Conservation (phyloP, 2,888 invertebrate genomes). For the Lucinisca nassula region DNA sequence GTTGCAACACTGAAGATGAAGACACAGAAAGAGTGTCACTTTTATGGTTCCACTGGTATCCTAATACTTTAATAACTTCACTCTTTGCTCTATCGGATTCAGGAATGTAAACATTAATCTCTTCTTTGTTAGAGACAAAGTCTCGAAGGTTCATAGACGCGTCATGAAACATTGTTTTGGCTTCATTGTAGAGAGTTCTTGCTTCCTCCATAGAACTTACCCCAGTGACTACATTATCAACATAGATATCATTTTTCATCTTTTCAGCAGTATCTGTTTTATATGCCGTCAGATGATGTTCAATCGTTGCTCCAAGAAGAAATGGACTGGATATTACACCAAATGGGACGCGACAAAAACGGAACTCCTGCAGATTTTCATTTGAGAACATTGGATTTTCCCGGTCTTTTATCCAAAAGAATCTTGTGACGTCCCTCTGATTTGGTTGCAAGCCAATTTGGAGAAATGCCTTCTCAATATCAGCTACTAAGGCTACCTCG, state of each 20-base stretch:
- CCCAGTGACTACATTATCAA: neutral
- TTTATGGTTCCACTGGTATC: slow-evolving; percentile 23
- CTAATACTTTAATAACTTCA: slow-evolving; percentile 1
- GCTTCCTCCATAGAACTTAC: neutral
- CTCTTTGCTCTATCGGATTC: neutral
- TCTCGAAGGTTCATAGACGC: slow-evolving; percentile 9
- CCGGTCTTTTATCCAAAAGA: slow-evolving; percentile 52
- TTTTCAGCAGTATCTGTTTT: too few species aligned
- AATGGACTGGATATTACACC: slow-evolving; percentile 38
- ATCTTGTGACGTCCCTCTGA: too few species aligned
- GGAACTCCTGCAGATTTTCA: slow-evolving; percentile 31
- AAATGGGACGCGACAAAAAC: slow-evolving; percentile 49
- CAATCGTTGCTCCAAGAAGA: slow-evolving; percentile 34
- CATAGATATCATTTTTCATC: too few species aligned
- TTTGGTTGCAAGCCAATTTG: too few species aligned
- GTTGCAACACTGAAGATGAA: too few species aligned
- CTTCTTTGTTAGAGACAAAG: slow-evolving; percentile 15
- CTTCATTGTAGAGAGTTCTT: neutral
- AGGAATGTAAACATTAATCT: neutral
- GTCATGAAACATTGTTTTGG: neutral
- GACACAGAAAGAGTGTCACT: neutral
- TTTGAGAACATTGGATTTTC: neutral
- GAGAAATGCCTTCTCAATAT: too few species aligned
- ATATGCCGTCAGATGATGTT: slow-evolving; percentile 41
- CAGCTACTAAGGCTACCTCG: too few species aligned